Evolutionary conservation across 2,888 invertebrate species (phyloP).

Genomic region (Drepanosiphum platanoidis): DNA sequence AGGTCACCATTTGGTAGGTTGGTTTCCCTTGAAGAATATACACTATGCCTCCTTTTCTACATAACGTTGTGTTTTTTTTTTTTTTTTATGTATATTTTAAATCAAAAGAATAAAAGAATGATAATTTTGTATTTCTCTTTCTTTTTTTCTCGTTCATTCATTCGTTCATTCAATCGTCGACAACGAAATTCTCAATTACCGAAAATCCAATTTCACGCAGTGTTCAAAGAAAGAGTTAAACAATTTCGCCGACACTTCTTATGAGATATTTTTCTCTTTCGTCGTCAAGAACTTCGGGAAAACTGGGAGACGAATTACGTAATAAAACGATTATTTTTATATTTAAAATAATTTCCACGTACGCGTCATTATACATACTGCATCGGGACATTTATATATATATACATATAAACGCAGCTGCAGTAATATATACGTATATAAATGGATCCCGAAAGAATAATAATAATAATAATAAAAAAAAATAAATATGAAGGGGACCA

Average conservation of each 20-base stretch:
- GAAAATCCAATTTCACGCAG: slow-evolving; percentile 45
- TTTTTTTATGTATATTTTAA: neutral
- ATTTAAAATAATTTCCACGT: slow-evolving; percentile 25
- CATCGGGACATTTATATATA: neutral
- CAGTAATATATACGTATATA: neutral
- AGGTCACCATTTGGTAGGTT: slow-evolving; percentile 49
- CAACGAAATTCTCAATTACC: neutral
- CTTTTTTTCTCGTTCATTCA: neutral
- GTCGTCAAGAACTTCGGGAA: neutral
- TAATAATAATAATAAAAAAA: neutral
- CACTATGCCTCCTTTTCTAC: slow-evolving; percentile 16
- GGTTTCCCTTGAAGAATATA: slow-evolving; percentile 59
- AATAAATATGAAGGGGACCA: slow-evolving; percentile 48
- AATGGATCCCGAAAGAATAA: slow-evolving; percentile 5
- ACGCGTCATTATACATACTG: neutral
- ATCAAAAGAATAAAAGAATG: neutral
- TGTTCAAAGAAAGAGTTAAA: slow-evolving; percentile 16
- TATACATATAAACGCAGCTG: neutral
- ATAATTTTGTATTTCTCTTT: slow-evolving; percentile 37
- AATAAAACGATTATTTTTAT: neutral
- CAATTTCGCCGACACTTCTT: neutral
- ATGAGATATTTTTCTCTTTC: neutral
- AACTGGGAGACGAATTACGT: neutral
- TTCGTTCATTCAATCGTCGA: neutral
- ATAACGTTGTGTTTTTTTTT: neutral